Evolutionary conservation across 2,888 invertebrate species (phyloP).

Genomic region (Hypolimnas misippus): DNA sequence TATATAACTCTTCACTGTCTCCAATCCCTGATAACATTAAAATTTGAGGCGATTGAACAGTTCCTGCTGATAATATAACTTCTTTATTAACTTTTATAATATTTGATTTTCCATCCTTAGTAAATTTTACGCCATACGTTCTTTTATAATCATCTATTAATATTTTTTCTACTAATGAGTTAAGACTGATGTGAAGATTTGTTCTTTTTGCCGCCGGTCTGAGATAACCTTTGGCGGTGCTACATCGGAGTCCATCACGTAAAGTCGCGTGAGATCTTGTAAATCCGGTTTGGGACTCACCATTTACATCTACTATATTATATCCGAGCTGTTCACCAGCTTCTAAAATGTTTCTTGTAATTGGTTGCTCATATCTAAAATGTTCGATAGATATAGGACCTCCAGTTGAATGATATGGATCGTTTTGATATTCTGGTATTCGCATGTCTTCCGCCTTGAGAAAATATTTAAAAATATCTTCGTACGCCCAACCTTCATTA

Average conservation of each 20-base stretch:
- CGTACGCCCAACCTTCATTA: slow-evolving; percentile 90
- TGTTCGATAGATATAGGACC: slow-evolving; percentile 90
- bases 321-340: slow-evolving; percentile 89
- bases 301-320: slow-evolving; percentile 89
- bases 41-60: slow-evolving; percentile 93
- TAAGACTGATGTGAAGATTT: slow-evolving; percentile 89
- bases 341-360: slow-evolving; percentile 87
- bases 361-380: slow-evolving; percentile 87
- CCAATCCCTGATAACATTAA: slow-evolving; percentile 94
- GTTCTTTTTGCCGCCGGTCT: slow-evolving; percentile 86
- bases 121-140: slow-evolving; percentile 88
- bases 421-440: slow-evolving; percentile 84
- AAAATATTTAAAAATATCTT: slow-evolving; percentile 90
- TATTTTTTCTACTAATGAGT: slow-evolving; percentile 87
- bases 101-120: slow-evolving; percentile 80
- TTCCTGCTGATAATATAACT: slow-evolving; percentile 93
- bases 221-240: slow-evolving; percentile 92
- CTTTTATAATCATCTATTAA: slow-evolving; percentile 85
- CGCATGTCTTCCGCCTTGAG: slow-evolving; percentile 91
- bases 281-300: slow-evolving; percentile 91
- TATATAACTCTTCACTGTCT: slow-evolving; percentile 85
- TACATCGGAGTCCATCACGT: slow-evolving; percentile 91
- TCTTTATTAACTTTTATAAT: slow-evolving; percentile 88
- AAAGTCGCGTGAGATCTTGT: slow-evolving; percentile 90
- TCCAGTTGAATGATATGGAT: slow-evolving; percentile 87